phyloP scores from a whole-genome alignment of 2,888 invertebrate genomes.

The Synanthedon vespiformis region DNA sequence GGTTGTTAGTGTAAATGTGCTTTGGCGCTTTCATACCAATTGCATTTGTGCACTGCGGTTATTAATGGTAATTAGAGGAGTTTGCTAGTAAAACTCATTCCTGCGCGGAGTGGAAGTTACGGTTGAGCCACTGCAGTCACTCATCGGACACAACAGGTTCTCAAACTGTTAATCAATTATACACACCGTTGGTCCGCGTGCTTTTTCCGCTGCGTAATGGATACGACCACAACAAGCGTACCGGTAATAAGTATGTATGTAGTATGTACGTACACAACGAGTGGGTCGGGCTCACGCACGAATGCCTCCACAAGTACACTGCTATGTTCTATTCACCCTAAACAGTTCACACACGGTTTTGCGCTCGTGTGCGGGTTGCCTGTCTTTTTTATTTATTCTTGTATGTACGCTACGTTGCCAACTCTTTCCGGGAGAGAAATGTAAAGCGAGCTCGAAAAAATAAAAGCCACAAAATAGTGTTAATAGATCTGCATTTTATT shows the following conservation, averaged over 20 bases:
- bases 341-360: conserved; percentile 16
- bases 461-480: too few relatives aligned
- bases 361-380: conserved; percentile 30
- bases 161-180: conserved; percentile 63
- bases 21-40: too few relatives aligned
- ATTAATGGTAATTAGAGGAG: too few relatives aligned
- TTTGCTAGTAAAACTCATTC: conserved; percentile 5
- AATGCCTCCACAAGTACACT: conserved; percentile 47
- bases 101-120: conserved; percentile 12
- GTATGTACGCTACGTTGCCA: not conserved
- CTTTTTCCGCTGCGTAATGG: conserved; percentile 61
- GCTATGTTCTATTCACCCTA: conserved; percentile 22
- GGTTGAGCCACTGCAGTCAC: conserved; percentile 17
- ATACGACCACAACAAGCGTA: conserved; percentile 44
- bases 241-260: conserved; percentile 32
- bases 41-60: too few relatives aligned
- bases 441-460: too few relatives aligned
- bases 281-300: conserved; percentile 48
- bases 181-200: conserved; percentile 50
- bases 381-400: conserved; percentile 18
- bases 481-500: too few relatives aligned
- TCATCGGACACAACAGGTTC: conserved; percentile 30
- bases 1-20: too few relatives aligned
- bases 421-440: too few relatives aligned
- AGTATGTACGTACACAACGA: conserved; percentile 20